Base-by-base conservation (phyloP, 2,797 vertebrate genomes). In the Brachyalestes nurse region DNA sequence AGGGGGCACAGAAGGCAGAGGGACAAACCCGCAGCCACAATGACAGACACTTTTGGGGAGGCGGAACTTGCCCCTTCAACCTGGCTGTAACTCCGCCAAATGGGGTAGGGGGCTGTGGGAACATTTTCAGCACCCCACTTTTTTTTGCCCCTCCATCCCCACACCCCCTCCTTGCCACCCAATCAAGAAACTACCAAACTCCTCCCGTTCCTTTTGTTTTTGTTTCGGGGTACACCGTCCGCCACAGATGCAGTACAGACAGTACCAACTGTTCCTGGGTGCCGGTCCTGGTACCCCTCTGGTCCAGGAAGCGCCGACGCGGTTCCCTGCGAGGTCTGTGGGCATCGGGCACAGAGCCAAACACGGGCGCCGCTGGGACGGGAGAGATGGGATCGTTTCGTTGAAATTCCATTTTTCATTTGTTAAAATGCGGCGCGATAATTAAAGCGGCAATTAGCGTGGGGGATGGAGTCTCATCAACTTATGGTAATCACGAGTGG, bases 331-430 rank as follows among this genome's bases (percentile, higher is more conserved):
- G 86, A 93, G 92, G 93, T 95, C 94, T 91, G 92, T 92, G 96
- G 97, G 96, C 96, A 96, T 93, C 84, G 90, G 95, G 96, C 95
- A 92, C 91, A 83, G 90, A 95, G 96, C 94, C 96, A 96, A 95
- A 92, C 91, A 94, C 91, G 94, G 96, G 95, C 91, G 92, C 93
- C 91, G 93, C 88, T 77, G 86, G 86, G 85, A 91, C 88, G 85
- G 86, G 87, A 93, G 93, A 94, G 92, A 96, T 93, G 92, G 94
- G 93, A 93, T 94, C 94, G 91, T 95, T 90, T 95, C 90, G 92
- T 90, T 90, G 77, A 92, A 91, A 85, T 92, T 91, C 77, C 77
- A 77, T 90, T 90, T 76, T 91, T 89, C 78, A 80, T 86, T 85
- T 79, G 87, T 90, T 90, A 90, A 90, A 89, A 90, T 84, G 88